Evolutionary conservation across 2,113 vertebrate species (phyloP), one percentile per base, ranked within the genome.

Genomic region (Motacilla alba): DNA sequence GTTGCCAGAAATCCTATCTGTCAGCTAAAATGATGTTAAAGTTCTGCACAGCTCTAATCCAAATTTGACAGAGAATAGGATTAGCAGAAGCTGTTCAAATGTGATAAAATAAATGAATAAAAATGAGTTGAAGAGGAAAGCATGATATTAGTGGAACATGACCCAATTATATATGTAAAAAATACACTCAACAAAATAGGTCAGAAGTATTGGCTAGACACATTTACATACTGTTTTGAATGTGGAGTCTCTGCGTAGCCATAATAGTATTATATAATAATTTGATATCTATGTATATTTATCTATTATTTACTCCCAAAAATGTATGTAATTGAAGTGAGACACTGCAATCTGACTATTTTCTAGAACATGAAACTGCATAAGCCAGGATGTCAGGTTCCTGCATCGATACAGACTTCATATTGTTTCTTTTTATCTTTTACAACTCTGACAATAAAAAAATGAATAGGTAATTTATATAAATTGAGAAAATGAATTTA

Each of bases 101-200:
- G 92, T 91, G 91, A 96, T 97, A 97, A 97, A 97, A 93, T 95
- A 96, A 96, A 93, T 95, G 94, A 96, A 96, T 96, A 95, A 94
- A 94, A 95, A 94, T 96, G 76, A 95, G 89, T 43, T 66, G 76
- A 79, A 94, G 83, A 84, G 76, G 82, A 91, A 97, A 94, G 77
- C 68, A 28, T 73, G 50, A 43, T 91, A 94, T 93, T 95, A 90
- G 89, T 92, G 66, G 74, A 93, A 94, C 81, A 83, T 93, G 95
- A 95, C 95, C 94, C 93, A 93, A 91, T 97, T 95, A 93, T 95
- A 46, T 89, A 94, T 95, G 91, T 94, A 95, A 96, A 94, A 95
- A 96, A 93, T 90, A 60, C 67, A 70, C 81, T 89, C 69, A 28
- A 93, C 73, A 95, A 93, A 96, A 93, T 96, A 94, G 89, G 89